These are phyloP conservation scores for Oegoconia quadripuncta DNA, from an alignment of 2,888 invertebrate species.

Conservation along the genomic window DNA sequence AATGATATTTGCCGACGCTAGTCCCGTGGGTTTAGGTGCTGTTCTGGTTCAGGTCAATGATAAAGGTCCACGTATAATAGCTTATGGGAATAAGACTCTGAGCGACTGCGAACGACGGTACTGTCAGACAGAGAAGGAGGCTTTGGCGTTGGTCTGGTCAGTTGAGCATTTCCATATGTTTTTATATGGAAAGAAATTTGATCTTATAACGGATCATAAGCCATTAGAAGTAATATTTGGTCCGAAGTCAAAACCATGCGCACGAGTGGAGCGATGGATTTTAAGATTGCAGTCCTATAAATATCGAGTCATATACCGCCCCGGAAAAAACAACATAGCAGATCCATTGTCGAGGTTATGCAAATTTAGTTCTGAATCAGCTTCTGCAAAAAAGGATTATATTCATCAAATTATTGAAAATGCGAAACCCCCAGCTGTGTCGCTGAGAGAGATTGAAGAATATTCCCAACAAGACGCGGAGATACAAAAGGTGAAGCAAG, in stretches of 20 bases:
- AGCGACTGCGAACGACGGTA: constrained; percentile 11
- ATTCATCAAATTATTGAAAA: constrained; percentile 2
- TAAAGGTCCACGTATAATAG: constrained; percentile 13
- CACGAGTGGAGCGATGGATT: constrained; percentile 14
- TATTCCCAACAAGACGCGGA: constrained; percentile 3
- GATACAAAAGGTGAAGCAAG: constrained; percentile 4
- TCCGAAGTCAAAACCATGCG: constrained; percentile 12
- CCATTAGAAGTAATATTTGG: constrained; percentile 7
- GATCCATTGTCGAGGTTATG: no score
- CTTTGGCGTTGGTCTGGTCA: constrained; percentile 14
- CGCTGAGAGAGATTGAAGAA: constrained; percentile 6
- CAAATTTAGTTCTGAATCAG: neutral
- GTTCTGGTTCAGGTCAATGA: constrained; percentile 15
- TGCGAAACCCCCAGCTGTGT: neutral
- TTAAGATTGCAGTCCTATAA: constrained; percentile 8
- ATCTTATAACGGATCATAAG: constrained; percentile 9
- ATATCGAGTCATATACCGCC: constrained; percentile 8
- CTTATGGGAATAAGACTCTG: constrained; percentile 12
- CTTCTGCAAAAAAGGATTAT: neutral
- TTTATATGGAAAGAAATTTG: constrained; percentile 15
- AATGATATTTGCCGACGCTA: constrained; percentile 15
- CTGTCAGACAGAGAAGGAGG: constrained; percentile 14
- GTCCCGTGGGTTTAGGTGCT: constrained; percentile 19
- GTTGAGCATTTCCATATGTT: constrained; percentile 14
- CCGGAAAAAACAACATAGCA: constrained; percentile 25